Conservation (phyloP, 2,888 invertebrate genomes). For the Drosophila anomelani region DNA sequence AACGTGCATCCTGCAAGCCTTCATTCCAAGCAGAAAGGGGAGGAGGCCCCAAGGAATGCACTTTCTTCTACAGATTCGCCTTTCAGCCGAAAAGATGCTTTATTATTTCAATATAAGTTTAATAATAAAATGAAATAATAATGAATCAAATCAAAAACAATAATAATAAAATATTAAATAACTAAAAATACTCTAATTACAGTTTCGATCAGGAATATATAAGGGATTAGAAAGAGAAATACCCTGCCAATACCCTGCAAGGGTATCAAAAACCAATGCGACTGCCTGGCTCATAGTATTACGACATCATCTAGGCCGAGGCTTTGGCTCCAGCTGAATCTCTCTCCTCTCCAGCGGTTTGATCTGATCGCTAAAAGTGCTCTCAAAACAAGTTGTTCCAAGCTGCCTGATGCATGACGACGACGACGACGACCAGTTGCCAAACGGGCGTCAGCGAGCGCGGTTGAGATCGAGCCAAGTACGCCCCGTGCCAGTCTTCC, state of each 20-base stretch:
- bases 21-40: neutral
- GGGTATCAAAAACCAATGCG: conserved; percentile 23
- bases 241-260: too few relatives aligned
- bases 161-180: too few relatives aligned
- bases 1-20: conserved; percentile 19
- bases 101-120: too few relatives aligned
- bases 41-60: too few relatives aligned
- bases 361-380: conserved; percentile 24
- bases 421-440: conserved; percentile 56
- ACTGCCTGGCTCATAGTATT: conserved; percentile 19
- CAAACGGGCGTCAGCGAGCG: conserved; percentile 71
- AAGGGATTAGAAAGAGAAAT: too few relatives aligned
- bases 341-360: conserved; percentile 33
- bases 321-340: conserved; percentile 31
- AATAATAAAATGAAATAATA: too few relatives aligned
- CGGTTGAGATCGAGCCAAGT: conserved; percentile 50
- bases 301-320: conserved; percentile 35
- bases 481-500: conserved; percentile 24
- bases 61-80: too few relatives aligned
- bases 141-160: too few relatives aligned
- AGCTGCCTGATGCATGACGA: conserved; percentile 43
- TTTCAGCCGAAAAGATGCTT: too few relatives aligned
- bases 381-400: conserved; percentile 46
- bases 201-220: too few relatives aligned
- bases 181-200: too few relatives aligned